phyloP scores from a whole-genome alignment of 2,113 vertebrate species.

The Talpa occidentalis region DNA sequence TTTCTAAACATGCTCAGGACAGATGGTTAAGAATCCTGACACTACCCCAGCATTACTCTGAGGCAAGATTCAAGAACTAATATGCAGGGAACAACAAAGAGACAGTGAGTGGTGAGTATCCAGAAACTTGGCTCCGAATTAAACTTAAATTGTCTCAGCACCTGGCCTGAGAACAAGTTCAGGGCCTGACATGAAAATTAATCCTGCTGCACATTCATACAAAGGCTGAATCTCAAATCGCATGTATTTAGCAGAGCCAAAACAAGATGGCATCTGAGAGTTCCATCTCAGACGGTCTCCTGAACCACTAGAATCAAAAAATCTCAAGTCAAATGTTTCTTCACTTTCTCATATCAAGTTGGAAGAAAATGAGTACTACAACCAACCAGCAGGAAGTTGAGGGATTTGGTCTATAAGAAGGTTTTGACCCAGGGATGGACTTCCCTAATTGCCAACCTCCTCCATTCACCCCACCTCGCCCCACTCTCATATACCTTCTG shows the following conservation, averaged over 20 bases:
- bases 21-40: not conserved
- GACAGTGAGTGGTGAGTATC: not conserved
- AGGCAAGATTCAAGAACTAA: not conserved
- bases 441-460: rapidly evolving
- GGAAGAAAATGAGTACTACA: not conserved
- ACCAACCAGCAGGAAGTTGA: not conserved
- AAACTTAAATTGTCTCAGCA: not conserved
- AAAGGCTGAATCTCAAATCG: not conserved
- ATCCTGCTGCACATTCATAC: not conserved
- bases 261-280: not conserved
- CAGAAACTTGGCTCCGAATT: not conserved
- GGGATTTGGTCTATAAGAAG: not conserved
- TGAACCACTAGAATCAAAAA: not conserved
- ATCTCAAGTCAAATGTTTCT: not conserved
- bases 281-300: not conserved
- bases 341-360: not conserved
- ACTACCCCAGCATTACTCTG: not conserved
- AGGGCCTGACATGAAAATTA: not conserved
- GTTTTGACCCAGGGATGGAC: not conserved
- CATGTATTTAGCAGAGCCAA: not conserved
- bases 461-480: too few species aligned
- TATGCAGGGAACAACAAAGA: not conserved
- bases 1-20: not conserved
- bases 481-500: rapidly evolving
- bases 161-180: not conserved